Evolutionary conservation across 2,888 invertebrate species (phyloP), one percentile per base, ranked within the genome.

Genomic region (Smittia aterrima): DNA sequence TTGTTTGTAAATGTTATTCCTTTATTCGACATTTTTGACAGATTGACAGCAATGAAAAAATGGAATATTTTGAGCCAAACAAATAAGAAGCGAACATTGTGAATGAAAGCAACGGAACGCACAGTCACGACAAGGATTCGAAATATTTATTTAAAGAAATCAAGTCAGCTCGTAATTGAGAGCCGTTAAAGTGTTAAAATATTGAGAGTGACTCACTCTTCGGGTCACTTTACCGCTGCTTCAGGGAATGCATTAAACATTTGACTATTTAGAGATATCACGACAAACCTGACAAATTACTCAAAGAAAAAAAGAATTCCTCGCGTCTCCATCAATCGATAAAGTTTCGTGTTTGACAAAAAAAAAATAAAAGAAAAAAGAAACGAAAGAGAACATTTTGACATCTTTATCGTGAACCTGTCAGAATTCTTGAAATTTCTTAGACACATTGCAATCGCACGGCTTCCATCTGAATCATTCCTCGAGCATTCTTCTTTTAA

Each of bases 391-490:
- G 24, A 66, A 66, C 27, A 38, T 66, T 54, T 71, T 71, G 71
- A 71, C 71, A 71, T 54, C 58, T 71, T 71, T 71, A 71, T 71
- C 71, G 25, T 32, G 71, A 71, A 71, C 71, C 71, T 71, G 71
- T 71, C 71, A 71, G 54, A 71, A 54, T 71, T 71, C 54, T 54
- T 54, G 25, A 27, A 71, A 71, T 71, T 41, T 71, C 24, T 66
- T 1, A 66, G 27, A 62, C 13, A 20, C 13, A 66, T 32, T 32
- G 27, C 66, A 66, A 66, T 25, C 66, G 25, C 20, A 27, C 66
- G 13, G 27, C 32, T 11, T n/a, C 58, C 58, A 58, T 58, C 58
- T 58, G 58, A 58, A 22, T 58, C 58, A 58, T 24, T 58, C 22
- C 13, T 20, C 24, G 24, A 22, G 4, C 58, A 58, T 58, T 58